Conservation (phyloP, 2,888 invertebrate genomes). For the Pedicia rivosa region DNA sequence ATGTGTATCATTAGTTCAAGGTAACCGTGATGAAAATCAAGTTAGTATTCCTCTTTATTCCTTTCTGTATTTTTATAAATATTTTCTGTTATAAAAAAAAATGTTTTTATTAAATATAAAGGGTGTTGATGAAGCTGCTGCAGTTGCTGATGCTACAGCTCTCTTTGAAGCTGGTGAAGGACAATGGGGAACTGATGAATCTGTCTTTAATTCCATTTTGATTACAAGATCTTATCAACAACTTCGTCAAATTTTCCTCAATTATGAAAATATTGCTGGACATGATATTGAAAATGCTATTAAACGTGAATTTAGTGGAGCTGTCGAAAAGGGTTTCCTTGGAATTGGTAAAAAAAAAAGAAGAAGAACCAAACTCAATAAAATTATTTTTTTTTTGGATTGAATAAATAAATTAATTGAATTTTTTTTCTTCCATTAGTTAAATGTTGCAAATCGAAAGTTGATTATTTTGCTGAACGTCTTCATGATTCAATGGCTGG, state of each 20-base stretch:
- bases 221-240: slow-evolving; percentile 82
- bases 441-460: slow-evolving; percentile 78
- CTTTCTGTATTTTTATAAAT: not conserved
- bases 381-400: slow-evolving; percentile 11
- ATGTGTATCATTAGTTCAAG: slow-evolving; percentile 73
- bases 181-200: slow-evolving; percentile 85
- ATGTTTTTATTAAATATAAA: slow-evolving; percentile 18
- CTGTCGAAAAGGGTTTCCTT: slow-evolving; percentile 68
- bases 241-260: slow-evolving; percentile 66
- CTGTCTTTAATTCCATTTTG: slow-evolving; percentile 70
- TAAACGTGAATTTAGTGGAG: slow-evolving; percentile 78
- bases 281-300: slow-evolving; percentile 73
- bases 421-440: slow-evolving; percentile 35
- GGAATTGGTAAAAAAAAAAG: slow-evolving; percentile 52
- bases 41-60: slow-evolving; percentile 11
- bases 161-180: slow-evolving; percentile 63
- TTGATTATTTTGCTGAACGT: slow-evolving; percentile 82
- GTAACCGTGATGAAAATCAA: slow-evolving; percentile 77
- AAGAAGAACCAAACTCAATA: not conserved
- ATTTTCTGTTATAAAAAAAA: not conserved
- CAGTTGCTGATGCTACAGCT: slow-evolving; percentile 67
- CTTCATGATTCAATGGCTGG: slow-evolving; percentile 85
- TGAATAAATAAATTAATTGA: no score
- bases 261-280: slow-evolving; percentile 67
- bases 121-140: slow-evolving; percentile 64